Percentiles rank a stretch among this genome's conserved stretches.
phyloP scores from a whole-genome alignment of 2,113 vertebrate genomes.

The Synchiropus splendidus region DNA sequence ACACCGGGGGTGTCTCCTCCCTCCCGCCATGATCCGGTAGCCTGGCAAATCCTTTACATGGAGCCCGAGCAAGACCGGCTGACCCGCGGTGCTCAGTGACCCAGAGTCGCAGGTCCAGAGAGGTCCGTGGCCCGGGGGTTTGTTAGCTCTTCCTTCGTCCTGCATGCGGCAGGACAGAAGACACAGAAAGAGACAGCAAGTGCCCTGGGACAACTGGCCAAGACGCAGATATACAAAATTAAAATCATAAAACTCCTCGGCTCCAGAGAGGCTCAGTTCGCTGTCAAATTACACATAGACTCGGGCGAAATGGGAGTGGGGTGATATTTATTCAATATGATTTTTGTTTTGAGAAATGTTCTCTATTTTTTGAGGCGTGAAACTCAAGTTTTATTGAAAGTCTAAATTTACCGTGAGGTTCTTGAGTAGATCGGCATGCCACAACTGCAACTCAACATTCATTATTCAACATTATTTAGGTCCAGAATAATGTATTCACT shows the following conservation, averaged over 20 bases:
- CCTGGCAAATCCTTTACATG: conserved; percentile 31
- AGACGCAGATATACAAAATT: conserved; percentile 29
- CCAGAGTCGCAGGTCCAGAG: conserved; percentile 43
- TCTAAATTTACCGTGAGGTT: no score
- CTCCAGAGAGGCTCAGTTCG: conserved; percentile 35
- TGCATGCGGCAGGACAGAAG: conserved; percentile 31
- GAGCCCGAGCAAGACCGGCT: conserved; percentile 30
- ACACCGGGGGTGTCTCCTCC: conserved; percentile 28
- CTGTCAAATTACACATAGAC: conserved; percentile 40
- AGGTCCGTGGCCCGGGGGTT: conserved; percentile 40
- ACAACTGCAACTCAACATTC: no score
- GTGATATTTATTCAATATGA: conserved; percentile 37
- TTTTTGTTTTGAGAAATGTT: conserved; percentile 17
- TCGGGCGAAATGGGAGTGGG: conserved; percentile 8
- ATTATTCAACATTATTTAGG: no score
- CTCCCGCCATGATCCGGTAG: conserved; percentile 19
- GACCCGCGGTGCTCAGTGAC: conserved; percentile 54
- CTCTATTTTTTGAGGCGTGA: conserved; percentile 12
- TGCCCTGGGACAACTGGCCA: conserved; percentile 47
- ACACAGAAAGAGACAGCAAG: conserved; percentile 49
- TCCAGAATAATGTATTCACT: no score
- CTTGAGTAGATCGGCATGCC: no score
- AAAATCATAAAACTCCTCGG: conserved; percentile 18
- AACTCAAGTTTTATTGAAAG: conserved; percentile 8
- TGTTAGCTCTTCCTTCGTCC: conserved; percentile 39